A percentile compares a stretch with the other conserved stretches of the same genome.
phyloP scores from a whole-genome alignment of 2,113 vertebrate genomes.

The Poicephalus meyeri region DNA sequence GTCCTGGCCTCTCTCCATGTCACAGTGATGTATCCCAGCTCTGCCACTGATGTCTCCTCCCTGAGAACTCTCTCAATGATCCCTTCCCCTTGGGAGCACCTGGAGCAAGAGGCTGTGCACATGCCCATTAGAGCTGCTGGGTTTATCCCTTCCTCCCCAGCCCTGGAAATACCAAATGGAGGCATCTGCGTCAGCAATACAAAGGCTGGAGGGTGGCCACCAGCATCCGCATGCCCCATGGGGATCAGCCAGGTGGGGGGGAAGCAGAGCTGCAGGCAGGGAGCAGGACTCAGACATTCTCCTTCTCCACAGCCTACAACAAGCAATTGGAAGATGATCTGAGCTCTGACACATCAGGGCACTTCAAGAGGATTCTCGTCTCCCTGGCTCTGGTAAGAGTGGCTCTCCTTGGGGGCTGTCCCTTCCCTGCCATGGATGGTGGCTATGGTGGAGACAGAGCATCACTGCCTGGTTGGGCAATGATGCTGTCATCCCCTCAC shows the following conservation, averaged over 20 bases:
- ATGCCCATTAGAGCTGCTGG: not conserved
- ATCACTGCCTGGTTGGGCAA: not conserved
- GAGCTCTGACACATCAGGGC: constrained; percentile 91
- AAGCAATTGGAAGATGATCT: constrained; percentile 88
- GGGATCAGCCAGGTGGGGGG: not conserved
- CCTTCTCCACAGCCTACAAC: constrained; percentile 80
- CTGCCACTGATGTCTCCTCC: not conserved
- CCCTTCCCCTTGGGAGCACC: not conserved
- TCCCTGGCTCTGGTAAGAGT: constrained; percentile 88
- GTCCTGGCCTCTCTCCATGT: not conserved
- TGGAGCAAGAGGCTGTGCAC: not conserved
- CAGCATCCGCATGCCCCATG: accelerated
- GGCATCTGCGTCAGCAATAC: not conserved
- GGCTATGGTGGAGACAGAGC: not conserved
- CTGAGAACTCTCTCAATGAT: not conserved
- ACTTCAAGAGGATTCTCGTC: constrained; percentile 90
- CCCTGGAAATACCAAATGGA: not conserved
- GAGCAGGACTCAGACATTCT: not conserved
- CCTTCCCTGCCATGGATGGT: accelerated
- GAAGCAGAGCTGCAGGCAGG: not conserved
- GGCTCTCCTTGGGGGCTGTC: not conserved
- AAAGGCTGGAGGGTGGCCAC: not conserved
- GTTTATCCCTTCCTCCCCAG: not conserved
- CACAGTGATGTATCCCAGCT: not conserved
- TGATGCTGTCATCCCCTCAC: not conserved